These are phyloP conservation scores for Eupleurogrammus muticus DNA, from an alignment of 2,797 vertebrate genomes.

Conservation along the genomic window DNA sequence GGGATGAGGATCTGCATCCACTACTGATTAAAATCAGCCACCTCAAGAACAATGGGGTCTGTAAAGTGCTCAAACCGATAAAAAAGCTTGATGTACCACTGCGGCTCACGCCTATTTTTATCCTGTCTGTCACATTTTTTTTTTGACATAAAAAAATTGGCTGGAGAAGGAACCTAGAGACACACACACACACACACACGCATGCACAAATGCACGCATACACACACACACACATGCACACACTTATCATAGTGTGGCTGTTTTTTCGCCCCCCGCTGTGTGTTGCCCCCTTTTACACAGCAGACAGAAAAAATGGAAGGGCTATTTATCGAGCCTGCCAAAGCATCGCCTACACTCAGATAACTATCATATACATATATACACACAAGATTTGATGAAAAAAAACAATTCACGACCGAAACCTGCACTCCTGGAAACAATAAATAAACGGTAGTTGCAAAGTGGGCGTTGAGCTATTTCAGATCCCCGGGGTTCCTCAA, in stretches of 20 bases:
- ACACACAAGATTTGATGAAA: constrained; percentile 12
- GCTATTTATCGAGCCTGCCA: constrained; percentile 43
- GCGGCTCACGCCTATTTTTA: constrained; percentile 67
- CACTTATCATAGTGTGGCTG: constrained; percentile 39
- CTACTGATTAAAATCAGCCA: constrained; percentile 36
- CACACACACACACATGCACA: constrained; percentile 31
- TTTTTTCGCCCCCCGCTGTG: constrained; percentile 59
- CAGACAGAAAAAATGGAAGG: constrained; percentile 25
- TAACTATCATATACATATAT: constrained; percentile 17
- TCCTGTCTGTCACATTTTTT: constrained; percentile 74
- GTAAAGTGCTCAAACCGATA: constrained; percentile 12
- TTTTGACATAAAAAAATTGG: constrained; percentile 60
- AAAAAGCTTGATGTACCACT: constrained; percentile 42
- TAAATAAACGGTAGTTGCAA: background rate
- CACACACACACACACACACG: constrained; percentile 52
- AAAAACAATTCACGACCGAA: background rate
- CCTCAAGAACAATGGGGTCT: constrained; percentile 14
- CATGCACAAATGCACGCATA: constrained; percentile 34
- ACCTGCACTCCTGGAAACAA: constrained; percentile 14
- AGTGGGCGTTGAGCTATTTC: background rate
- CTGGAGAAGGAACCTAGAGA: constrained; percentile 44
- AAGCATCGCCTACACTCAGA: constrained; percentile 16
- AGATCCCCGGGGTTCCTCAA: background rate
- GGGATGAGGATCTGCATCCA: constrained; percentile 23
- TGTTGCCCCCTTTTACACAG: constrained; percentile 55